Evolutionary conservation across 2,888 invertebrate genomes (phyloP).

Genomic region (Imbricaverruca yamaguchii): DNA sequence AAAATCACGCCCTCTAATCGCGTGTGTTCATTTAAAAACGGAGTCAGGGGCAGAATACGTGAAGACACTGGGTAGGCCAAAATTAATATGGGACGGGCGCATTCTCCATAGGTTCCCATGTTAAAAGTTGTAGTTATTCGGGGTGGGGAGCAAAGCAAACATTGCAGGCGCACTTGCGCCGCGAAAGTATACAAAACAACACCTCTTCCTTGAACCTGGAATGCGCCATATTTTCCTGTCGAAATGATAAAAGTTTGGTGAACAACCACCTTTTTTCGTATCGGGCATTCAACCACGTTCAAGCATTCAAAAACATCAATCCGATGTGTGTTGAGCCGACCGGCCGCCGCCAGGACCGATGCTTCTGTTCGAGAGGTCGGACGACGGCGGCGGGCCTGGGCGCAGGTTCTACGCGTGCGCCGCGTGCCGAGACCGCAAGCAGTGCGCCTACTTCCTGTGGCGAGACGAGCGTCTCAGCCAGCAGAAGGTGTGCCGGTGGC

Average conservation of each 20-base stretch:
- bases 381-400: conserved; percentile 17
- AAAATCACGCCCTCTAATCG: too few species aligned
- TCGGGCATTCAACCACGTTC: not conserved
- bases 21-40: too few species aligned
- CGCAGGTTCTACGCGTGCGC: conserved; percentile 29
- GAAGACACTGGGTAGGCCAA: too few species aligned
- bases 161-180: too few species aligned
- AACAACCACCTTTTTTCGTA: too few species aligned
- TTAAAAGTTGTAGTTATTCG: too few species aligned
- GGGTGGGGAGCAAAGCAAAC: too few species aligned
- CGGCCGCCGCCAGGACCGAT: conserved; percentile 26
- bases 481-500: conserved; percentile 26
- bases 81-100: too few species aligned
- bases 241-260: not conserved
- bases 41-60: too few species aligned
- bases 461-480: conserved; percentile 26
- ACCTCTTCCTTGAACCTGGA: too few species aligned
- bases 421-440: conserved; percentile 28
- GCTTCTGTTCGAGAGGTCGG: conserved; percentile 27
- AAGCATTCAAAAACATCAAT: not conserved
- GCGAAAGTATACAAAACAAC: too few species aligned
- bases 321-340: not conserved
- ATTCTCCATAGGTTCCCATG: too few species aligned
- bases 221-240: not conserved
- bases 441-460: conserved; percentile 30